These are phyloP conservation scores for Syngnathus rostellatus DNA, from an alignment of 2,797 vertebrate genomes.

Conservation along the genomic window DNA sequence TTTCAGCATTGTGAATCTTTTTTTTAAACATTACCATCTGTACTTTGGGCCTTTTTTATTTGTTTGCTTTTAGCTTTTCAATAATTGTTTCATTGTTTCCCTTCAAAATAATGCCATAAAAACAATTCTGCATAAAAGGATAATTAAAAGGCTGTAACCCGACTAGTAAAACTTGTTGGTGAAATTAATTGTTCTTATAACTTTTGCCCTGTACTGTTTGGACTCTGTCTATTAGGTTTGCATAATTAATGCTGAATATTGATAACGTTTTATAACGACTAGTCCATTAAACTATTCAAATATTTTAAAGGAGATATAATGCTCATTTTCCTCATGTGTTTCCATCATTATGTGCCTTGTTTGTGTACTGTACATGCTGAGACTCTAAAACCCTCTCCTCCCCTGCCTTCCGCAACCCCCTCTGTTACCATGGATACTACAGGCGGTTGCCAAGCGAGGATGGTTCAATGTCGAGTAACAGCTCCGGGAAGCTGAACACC, in stretches of 20 bases:
- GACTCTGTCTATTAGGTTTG: neutral
- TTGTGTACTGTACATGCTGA: conserved; percentile 25
- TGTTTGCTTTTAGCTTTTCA: neutral
- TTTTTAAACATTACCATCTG: neutral
- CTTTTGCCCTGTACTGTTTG: neutral
- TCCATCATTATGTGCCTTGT: conserved; percentile 12
- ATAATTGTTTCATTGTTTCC: neutral
- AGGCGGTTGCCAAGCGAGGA: conserved; percentile 89
- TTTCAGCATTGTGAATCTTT: neutral
- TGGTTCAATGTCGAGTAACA: conserved; percentile 86
- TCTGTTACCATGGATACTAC: conserved; percentile 91
- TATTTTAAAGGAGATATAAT: neutral
- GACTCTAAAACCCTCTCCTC: conserved; percentile 23
- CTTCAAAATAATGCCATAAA: neutral
- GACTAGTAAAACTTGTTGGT: conserved; percentile 5
- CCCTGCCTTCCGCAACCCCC: conserved; percentile 17
- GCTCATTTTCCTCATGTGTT: conserved; percentile 8
- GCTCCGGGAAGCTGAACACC: conserved; percentile 89
- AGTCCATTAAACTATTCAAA: neutral
- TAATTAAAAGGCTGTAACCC: neutral
- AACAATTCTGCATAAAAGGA: neutral
- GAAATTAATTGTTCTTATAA: conserved; percentile 3
- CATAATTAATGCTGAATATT: neutral
- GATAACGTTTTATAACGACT: neutral
- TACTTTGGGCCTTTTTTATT: neutral